Percentiles rank a stretch among this genome's conserved stretches.
Evolutionary conservation across 1,140 invertebrate genomes (phyloP).

Genomic region (Gryllus bimaculatus): DNA sequence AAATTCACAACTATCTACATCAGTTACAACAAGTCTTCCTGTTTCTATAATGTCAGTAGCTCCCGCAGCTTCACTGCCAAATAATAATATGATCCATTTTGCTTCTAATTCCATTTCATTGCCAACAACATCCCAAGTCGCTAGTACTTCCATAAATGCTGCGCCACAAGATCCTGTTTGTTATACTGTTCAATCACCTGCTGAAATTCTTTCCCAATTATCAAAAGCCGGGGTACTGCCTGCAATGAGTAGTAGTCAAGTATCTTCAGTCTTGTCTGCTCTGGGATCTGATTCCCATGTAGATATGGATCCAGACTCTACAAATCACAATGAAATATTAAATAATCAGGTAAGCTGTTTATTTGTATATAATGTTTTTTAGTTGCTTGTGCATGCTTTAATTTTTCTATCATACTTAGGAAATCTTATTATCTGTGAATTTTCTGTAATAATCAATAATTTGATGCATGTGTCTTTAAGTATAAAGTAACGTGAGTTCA

Average conservation of each 20-base stretch:
- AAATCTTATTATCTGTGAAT: no score
- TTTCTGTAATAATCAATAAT: no score
- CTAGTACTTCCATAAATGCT: neutral
- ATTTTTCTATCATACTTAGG: no score
- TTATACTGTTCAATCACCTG: conserved; percentile 17
- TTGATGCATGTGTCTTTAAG: no score
- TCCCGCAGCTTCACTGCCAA: neutral
- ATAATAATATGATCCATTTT: neutral
- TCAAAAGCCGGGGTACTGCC: conserved; percentile 17
- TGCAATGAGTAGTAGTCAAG: conserved; percentile 22
- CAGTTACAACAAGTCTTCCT: neutral
- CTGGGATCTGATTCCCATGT: conserved; percentile 13
- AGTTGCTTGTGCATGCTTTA: no score
- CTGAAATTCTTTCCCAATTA: conserved; percentile 17
- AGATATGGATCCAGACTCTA: conserved; percentile 14
- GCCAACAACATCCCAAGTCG: neutral
- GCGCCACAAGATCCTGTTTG: neutral
- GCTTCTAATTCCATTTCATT: neutral
- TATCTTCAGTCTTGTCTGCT: conserved; percentile 20
- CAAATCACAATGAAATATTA: conserved; percentile 14
- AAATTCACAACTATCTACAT: neutral
- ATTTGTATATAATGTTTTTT: no score
- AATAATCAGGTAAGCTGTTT: neutral
- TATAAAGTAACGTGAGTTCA: no score
- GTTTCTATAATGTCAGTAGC: neutral